phyloP scores from a whole-genome alignment of 2,113 vertebrate genomes.

The Thamnaconus septentrionalis region DNA sequence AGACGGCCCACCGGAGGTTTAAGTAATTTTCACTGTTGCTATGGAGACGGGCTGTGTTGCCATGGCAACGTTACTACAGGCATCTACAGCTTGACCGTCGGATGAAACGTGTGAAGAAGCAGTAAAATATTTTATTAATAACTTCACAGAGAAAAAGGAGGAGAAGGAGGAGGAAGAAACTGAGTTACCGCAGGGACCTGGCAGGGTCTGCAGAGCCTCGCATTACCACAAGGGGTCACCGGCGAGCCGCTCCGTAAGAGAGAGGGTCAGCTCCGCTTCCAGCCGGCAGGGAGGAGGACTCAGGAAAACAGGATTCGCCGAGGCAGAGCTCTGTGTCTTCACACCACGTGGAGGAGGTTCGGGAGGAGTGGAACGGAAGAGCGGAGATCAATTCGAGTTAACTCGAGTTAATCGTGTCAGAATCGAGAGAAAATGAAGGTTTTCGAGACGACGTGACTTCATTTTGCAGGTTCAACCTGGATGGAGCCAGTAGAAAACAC shows the following conservation, averaged over 20 bases:
- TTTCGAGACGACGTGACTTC: too few relatives aligned
- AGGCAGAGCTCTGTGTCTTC: neutral
- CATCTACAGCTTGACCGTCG: conserved; percentile 44
- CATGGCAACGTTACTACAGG: conserved; percentile 50
- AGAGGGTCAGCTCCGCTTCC: too few relatives aligned
- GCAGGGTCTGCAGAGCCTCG: neutral
- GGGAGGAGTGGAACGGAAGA: too few relatives aligned
- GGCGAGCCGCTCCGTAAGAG: too few relatives aligned
- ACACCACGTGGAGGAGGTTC: too few relatives aligned
- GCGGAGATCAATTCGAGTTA: too few relatives aligned
- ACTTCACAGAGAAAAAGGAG: conserved; percentile 2
- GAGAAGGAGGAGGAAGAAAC: neutral
- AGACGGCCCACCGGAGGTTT: conserved; percentile 28
- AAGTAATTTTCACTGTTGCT: conserved; percentile 37
- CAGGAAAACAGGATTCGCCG: too few relatives aligned
- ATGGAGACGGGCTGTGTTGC: conserved; percentile 49
- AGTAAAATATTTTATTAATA: conserved; percentile 45
- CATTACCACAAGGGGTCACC: conserved; percentile 1
- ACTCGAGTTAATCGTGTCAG: too few relatives aligned
- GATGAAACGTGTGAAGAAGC: conserved; percentile 44
- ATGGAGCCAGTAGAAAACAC: too few relatives aligned
- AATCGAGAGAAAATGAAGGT: too few relatives aligned
- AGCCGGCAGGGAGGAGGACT: too few relatives aligned
- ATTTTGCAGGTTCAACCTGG: too few relatives aligned
- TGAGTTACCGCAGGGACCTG: neutral